Evolutionary conservation across 1,140 invertebrate species (phyloP), one percentile per base, ranked within the genome.

Genomic region (Nilaparvata lugens): DNA sequence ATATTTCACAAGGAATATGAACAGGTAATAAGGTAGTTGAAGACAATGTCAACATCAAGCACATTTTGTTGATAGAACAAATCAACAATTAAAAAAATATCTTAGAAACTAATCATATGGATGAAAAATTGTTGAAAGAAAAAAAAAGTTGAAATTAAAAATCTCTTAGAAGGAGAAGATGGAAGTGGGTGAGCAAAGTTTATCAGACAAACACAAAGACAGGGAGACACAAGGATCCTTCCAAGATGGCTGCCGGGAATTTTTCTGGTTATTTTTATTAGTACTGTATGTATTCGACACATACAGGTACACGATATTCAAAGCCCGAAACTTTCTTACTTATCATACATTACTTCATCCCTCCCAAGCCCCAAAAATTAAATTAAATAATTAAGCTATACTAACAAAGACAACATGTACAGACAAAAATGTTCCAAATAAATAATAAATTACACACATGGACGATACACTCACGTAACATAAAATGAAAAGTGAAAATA

Each of bases 401-500:
- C 65, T 64, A 64, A 66, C 65, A 66, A 61, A 62, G 58, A 55
- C 52, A 63, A 66, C 65, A 66, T 62, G 59, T 55, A 67, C 64
- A 65, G 56, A 23, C 40, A 52, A 60, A 60, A 45, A 35, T 45
- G 55, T 52, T 54, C 25, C 58, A 56, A 52, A 56, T 55, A 62
- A 53, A 60, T 23, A 40, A 40, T 45, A 62, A 31, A 56, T 25
- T 40, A 76, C 74, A 77, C 76, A 74, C 72, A 77, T 77, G 75
- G 75, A 74, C 75, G 75, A 77, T 76, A 77, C 76, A 78, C 75
- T 77, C 73, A 78, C 75, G 75, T 65, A 65, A 59, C 76, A 75
- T 78, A 78, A 73, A 77, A 73, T 76, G 73, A 76, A 77, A 76
- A 74, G 71, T 73, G 76, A 76, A 54, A 61, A 62, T 56, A 58